phyloP scores from a whole-genome alignment of 2,888 invertebrate genomes.

The Lymantria monacha region DNA sequence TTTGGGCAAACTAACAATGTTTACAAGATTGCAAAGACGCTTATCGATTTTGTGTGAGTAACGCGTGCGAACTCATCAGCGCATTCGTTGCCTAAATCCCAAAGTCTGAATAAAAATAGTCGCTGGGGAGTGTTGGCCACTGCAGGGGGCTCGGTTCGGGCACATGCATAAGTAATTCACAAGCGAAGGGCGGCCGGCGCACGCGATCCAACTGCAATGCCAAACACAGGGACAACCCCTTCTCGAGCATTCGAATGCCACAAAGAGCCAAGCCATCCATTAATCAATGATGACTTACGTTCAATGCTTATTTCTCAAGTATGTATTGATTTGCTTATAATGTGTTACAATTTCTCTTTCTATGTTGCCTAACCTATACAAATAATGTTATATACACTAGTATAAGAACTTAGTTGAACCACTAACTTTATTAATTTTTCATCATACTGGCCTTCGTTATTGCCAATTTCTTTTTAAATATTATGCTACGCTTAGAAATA shows the following conservation, averaged over 20 bases:
- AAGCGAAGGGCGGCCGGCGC: constrained; percentile 68
- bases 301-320: constrained; percentile 19
- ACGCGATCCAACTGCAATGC: constrained; percentile 66
- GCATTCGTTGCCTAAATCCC: constrained; percentile 63
- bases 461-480: no score
- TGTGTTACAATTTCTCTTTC: constrained; percentile 2
- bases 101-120: constrained; percentile 68
- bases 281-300: constrained; percentile 62
- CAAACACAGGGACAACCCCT: constrained; percentile 55
- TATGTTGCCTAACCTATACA: background rate
- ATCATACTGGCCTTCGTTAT: no score
- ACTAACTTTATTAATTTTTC: no score
- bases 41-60: constrained; percentile 51
- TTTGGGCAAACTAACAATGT: no score
- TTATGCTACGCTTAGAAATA: no score
- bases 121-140: constrained; percentile 40
- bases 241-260: constrained; percentile 33
- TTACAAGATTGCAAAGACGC: background rate
- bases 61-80: constrained; percentile 61
- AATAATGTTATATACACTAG: no score
- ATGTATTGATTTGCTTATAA: constrained; percentile 20
- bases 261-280: constrained; percentile 55
- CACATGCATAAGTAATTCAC: constrained; percentile 79
- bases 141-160: constrained; percentile 48
- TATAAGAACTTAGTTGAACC: no score